Evolutionary conservation across 23 tunicate genomes (phyloP).

Genomic region (Botrylloides violaceus): DNA sequence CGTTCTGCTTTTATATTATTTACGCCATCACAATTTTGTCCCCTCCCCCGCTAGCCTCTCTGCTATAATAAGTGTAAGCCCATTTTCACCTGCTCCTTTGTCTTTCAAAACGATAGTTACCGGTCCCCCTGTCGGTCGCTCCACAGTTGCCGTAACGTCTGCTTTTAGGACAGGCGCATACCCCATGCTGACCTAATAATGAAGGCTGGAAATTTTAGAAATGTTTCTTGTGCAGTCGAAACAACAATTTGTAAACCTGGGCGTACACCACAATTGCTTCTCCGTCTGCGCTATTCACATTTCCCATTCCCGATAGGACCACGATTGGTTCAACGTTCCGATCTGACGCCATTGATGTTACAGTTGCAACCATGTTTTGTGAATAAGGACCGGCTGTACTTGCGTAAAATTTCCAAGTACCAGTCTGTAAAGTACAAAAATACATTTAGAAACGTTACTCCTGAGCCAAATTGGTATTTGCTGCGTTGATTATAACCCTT

Average conservation of each 20-base stretch:
- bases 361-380: conserved; percentile 39
- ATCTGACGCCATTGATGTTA: conserved; percentile 45
- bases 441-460: too few relatives aligned
- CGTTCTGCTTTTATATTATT: too few relatives aligned
- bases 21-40: too few relatives aligned
- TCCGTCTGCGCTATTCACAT: conserved; percentile 27
- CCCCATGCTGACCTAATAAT: conserved; percentile 54
- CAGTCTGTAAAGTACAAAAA: conserved; percentile 11
- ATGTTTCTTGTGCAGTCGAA: too few relatives aligned
- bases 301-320: conserved; percentile 49
- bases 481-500: too few relatives aligned
- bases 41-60: too few relatives aligned
- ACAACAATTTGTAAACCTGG: conserved; percentile 23
- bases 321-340: conserved; percentile 27
- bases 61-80: too few relatives aligned
- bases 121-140: conserved; percentile 26
- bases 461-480: too few relatives aligned
- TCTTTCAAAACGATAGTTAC: conserved; percentile 30
- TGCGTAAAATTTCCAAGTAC: conserved; percentile 43
- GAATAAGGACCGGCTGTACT: conserved; percentile 24
- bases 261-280: conserved; percentile 61
- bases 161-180: conserved; percentile 44
- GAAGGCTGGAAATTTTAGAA: too few relatives aligned
- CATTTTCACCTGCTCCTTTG: conserved; percentile 53
- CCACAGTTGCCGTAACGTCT: conserved; percentile 37